Conservation (phyloP, 2,888 invertebrate genomes). For the Cetonia aurata region DNA sequence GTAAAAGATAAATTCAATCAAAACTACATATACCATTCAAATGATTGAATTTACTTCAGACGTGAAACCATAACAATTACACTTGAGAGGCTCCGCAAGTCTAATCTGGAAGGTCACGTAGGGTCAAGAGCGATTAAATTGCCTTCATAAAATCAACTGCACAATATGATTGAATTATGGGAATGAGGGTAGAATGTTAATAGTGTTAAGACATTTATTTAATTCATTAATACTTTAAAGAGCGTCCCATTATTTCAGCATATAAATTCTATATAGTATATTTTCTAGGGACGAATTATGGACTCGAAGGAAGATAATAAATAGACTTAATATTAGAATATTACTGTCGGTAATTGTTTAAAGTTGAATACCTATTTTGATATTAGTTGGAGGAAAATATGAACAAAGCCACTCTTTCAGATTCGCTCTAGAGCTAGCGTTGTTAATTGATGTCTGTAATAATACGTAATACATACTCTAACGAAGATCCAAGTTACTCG, state of each 20-base stretch:
- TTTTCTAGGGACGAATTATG: neutral
- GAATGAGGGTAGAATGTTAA: neutral
- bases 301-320: neutral
- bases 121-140: constrained; percentile 18
- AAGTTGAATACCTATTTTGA: too few species aligned
- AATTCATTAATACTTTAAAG: constrained; percentile 1
- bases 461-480: too few species aligned
- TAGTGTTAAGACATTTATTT: too few species aligned
- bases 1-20: constrained; percentile 17
- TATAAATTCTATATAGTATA: neutral
- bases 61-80: constrained; percentile 32
- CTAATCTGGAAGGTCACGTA: constrained; percentile 31
- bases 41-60: constrained; percentile 33
- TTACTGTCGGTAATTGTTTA: too few species aligned
- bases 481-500: too few species aligned
- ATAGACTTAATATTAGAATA: neutral
- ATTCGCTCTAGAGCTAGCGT: too few species aligned
- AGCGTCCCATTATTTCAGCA: neutral
- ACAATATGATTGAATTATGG: constrained; percentile 16
- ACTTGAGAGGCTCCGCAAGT: constrained; percentile 37
- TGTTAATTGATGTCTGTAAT: too few species aligned
- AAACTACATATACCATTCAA: constrained; percentile 19
- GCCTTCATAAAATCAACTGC: constrained; percentile 7
- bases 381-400: too few species aligned
- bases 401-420: too few species aligned